phyloP scores from a whole-genome alignment of 2,888 invertebrate genomes.

The Andrena praecox region DNA sequence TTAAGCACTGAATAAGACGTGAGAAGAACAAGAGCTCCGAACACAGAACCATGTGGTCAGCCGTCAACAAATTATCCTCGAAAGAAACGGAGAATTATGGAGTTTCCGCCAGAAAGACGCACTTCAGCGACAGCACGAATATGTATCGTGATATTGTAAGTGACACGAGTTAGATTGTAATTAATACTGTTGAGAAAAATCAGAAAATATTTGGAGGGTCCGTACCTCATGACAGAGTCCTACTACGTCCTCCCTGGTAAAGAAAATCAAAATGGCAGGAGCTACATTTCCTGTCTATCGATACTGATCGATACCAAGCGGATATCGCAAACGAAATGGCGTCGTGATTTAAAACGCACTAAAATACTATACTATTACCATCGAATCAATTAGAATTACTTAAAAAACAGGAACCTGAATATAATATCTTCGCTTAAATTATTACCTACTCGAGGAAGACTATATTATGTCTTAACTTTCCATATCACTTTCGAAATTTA shows the following conservation, averaged over 20 bases:
- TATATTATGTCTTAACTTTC: not conserved
- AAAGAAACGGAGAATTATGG: constrained; percentile 7
- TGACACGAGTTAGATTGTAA: not conserved
- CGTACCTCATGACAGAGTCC: constrained; percentile 78
- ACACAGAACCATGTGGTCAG: constrained; percentile 59
- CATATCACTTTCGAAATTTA: too few relatives aligned
- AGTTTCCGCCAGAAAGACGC: not conserved
- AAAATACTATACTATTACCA: not conserved
- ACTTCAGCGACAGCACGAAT: not conserved
- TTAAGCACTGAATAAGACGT: not conserved
- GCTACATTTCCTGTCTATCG: constrained; percentile 67
- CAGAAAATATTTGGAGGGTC: constrained; percentile 50
- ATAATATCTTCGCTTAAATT: not conserved
- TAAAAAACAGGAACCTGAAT: not conserved
- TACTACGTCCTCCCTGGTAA: constrained; percentile 69
- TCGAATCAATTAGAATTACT: not conserved
- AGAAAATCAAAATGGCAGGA: constrained; percentile 77
- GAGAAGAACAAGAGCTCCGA: not conserved
- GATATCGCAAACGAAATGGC: constrained; percentile 30
- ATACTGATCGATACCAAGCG: constrained; percentile 19
- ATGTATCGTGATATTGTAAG: not conserved
- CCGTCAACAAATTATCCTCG: constrained; percentile 34
- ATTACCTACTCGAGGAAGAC: not conserved
- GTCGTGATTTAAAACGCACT: constrained; percentile 12
- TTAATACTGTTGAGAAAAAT: constrained; percentile 18